These are phyloP conservation scores for Tipula helvola DNA, from an alignment of 2,888 invertebrate genomes.

Conservation along the genomic window DNA sequence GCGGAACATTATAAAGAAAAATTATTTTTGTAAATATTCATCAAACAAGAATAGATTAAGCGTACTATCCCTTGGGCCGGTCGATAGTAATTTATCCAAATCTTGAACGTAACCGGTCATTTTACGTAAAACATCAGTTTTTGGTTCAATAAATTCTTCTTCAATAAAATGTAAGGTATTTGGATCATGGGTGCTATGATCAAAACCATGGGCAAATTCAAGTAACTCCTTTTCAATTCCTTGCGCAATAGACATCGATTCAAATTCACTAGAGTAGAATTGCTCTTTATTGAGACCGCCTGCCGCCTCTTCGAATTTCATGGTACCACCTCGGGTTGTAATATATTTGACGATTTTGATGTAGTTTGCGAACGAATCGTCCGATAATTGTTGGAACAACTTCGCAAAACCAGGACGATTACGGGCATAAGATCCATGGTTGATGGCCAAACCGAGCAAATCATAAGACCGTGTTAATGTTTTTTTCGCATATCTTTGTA, in stretches of 20 bases:
- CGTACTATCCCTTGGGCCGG: constrained; percentile 41
- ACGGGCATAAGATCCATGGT: constrained; percentile 63
- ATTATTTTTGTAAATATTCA: constrained; percentile 38
- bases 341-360: constrained; percentile 68
- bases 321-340: constrained; percentile 53
- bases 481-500: constrained; percentile 38
- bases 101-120: constrained; percentile 63
- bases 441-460: constrained; percentile 58
- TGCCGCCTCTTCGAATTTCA: constrained; percentile 37
- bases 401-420: constrained; percentile 65
- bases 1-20: background rate
- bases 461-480: constrained; percentile 64
- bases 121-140: constrained; percentile 51
- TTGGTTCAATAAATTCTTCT: constrained; percentile 59
- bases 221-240: constrained; percentile 64
- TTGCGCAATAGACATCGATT: constrained; percentile 58
- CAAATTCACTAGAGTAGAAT: constrained; percentile 45
- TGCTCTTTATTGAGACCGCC: background rate
- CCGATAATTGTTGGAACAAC: constrained; percentile 59
- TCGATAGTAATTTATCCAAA: constrained; percentile 49
- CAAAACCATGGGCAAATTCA: constrained; percentile 52
- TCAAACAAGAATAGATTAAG: constrained; percentile 63
- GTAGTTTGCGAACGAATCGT: constrained; percentile 58
- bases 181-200: constrained; percentile 49
- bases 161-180: constrained; percentile 64